Conservation (phyloP, 2,113 vertebrate genomes). For the Ictalurus punctatus region DNA sequence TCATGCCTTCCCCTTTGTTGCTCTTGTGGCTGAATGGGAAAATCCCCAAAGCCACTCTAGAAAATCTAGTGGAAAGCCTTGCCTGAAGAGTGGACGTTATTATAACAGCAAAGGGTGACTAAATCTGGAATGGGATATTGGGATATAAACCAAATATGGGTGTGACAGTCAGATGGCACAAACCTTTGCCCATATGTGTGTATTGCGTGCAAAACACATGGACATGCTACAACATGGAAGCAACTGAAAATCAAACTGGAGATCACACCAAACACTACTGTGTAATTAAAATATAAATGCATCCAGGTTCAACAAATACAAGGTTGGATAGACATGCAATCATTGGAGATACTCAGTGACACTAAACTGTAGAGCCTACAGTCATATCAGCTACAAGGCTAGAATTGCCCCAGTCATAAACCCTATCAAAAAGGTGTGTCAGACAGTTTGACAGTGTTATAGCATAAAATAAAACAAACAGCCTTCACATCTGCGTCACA, state of each 20-base stretch:
- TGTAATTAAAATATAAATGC: neutral
- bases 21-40: neutral
- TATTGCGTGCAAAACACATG: neutral
- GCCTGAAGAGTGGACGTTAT: too few relatives aligned
- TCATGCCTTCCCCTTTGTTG: neutral
- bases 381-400: neutral
- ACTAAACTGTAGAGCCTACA: neutral
- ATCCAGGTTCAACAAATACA: neutral
- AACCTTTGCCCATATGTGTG: neutral
- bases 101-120: neutral
- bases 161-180: neutral
- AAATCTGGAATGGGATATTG: neutral
- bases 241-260: neutral
- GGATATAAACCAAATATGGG: neutral
- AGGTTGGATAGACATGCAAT: too few relatives aligned
- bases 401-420: conserved; percentile 8
- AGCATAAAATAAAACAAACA: conserved; percentile 12
- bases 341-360: neutral
- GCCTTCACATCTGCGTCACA: neutral
- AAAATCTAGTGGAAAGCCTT: too few relatives aligned
- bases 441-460: neutral
- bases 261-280: neutral
- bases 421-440: conserved; percentile 22
- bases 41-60: too few relatives aligned
- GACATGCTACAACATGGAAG: neutral